Evolutionary conservation across 92 coral and sea anemone genomes (phyloP).

Genomic region (Galaxea fascicularis): DNA sequence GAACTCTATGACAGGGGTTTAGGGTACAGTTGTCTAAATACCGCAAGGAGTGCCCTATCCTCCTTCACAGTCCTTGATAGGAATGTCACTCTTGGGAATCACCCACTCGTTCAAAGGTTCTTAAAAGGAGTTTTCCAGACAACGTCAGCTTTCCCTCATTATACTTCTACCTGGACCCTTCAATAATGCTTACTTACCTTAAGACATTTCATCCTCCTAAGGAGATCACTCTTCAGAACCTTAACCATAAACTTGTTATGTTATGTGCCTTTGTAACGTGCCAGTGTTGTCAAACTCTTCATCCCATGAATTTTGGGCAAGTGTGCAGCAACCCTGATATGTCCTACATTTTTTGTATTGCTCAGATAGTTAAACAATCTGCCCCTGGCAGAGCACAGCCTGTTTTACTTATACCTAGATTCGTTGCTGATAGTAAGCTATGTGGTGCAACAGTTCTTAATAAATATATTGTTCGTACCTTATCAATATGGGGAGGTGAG

Average conservation of each 20-base stretch:
- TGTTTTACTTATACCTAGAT: slow-evolving; percentile 22
- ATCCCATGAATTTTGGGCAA: slow-evolving; percentile 42
- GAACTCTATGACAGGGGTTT: slow-evolving; percentile 36
- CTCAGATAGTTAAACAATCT: slow-evolving; percentile 67
- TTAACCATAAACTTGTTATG: slow-evolving; percentile 33
- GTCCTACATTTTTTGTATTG: slow-evolving; percentile 51
- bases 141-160: slow-evolving; percentile 54
- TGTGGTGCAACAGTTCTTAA: slow-evolving; percentile 49
- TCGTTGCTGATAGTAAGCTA: slow-evolving; percentile 16
- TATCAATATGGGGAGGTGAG: slow-evolving; percentile 32
- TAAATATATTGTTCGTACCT: slow-evolving; percentile 48
- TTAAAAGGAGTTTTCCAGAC: slow-evolving; percentile 60
- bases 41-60: slow-evolving; percentile 44
- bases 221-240: slow-evolving; percentile 27
- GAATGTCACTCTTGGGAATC: slow-evolving; percentile 39
- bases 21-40: slow-evolving; percentile 39
- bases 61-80: slow-evolving; percentile 38
- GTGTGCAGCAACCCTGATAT: slow-evolving; percentile 14
- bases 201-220: slow-evolving; percentile 45
- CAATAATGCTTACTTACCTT: slow-evolving; percentile 35
- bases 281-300: slow-evolving; percentile 45
- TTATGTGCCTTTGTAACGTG: slow-evolving; percentile 40
- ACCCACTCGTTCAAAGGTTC: slow-evolving; percentile 25
- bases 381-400: slow-evolving; percentile 63
- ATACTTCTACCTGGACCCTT: slow-evolving; percentile 44